Base-by-base conservation (phyloP, 2,797 vertebrate genomes). In the Helostoma temminkii region DNA sequence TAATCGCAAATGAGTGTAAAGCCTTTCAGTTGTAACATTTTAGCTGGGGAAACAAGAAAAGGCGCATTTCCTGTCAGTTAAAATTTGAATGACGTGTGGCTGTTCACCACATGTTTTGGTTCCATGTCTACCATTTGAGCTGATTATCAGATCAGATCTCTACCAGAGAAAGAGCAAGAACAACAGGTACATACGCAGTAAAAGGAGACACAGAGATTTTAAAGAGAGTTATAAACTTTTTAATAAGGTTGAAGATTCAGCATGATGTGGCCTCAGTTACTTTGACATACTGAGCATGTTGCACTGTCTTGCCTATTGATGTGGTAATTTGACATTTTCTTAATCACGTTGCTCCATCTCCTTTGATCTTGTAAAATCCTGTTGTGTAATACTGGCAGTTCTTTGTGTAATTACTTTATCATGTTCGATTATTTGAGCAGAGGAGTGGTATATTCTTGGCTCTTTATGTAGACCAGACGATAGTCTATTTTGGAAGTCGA, bases 21-120 rank as follows among this genome's bases (percentile, higher is more conserved):
- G 65, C 34, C 37, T n/a, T 26, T 48, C 39, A 75, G 56, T 34
- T 49, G 58, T 22, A 53, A 56, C 21, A 41, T 56, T 79, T 71
- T 22, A 55, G 61, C 36, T 1, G 53, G 76, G 71, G 64, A 62
- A 78, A 59, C 32, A 22, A 82, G 57, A 56, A 45, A 24, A 55
- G 28, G 39, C 15, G 0, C 52, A 55, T 57, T 87, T 92, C 90
- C 91, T 91, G 90, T 84, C 79, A 53, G 85, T 82, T 78, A 47
- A 66, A 79, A 37, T 86, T 69, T 49, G 55, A 54, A 39, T 78
- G 80, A 81, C 64, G 49, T 79, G 66, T 12, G 53, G 72, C 87
- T 49, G 66, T 78, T 81, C 50, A 66, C 77, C 75, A 47, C 84
- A 72, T 76, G 56, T 82, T 69, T 81, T 56, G 34, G 70, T 78